Conservation (phyloP, 2,888 invertebrate species). For the Glyphotaelius pellucidus region DNA sequence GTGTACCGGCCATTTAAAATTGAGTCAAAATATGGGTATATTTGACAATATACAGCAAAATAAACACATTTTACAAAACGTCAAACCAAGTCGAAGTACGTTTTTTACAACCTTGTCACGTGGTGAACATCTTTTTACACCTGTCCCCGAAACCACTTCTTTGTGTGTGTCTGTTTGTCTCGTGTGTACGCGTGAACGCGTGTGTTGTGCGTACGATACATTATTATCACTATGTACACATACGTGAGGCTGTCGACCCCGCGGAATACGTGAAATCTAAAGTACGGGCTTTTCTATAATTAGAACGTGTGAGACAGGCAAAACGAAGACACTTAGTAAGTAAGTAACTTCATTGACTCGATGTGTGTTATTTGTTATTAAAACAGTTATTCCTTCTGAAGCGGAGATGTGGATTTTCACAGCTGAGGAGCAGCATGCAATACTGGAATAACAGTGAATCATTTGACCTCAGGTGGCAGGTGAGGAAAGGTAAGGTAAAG, state of each 20-base stretch:
- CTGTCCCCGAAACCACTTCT: background rate
- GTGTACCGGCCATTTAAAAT: background rate
- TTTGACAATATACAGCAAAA: background rate
- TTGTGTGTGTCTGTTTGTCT: background rate
- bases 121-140: background rate
- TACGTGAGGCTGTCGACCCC: constrained; percentile 23
- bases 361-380: background rate
- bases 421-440: background rate
- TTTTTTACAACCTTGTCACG: background rate
- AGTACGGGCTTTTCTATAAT: constrained; percentile 37
- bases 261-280: constrained; percentile 30
- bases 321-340: background rate
- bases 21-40: background rate
- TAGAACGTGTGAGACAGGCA: background rate
- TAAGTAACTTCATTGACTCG: background rate
- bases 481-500: background rate
- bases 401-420: background rate
- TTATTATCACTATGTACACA: background rate
- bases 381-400: background rate
- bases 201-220: background rate
- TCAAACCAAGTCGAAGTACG: background rate
- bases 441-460: constrained; percentile 21
- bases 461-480: constrained; percentile 17
- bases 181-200: too few relatives aligned
- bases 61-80: background rate